Conservation (phyloP, 2,797 vertebrate species). For the Myotis pilosus region DNA sequence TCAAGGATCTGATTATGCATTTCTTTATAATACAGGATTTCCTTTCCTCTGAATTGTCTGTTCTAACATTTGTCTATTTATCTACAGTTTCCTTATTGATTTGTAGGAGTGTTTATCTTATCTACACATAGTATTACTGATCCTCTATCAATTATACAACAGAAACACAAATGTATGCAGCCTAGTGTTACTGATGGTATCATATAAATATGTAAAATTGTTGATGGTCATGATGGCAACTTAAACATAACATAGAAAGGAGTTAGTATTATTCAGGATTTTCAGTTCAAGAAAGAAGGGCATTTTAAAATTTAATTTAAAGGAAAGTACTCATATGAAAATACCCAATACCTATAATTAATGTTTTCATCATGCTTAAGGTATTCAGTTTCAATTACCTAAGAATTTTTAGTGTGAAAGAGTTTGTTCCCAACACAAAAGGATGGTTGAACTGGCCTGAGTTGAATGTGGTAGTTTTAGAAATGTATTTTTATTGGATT, state of each 20-base stretch:
- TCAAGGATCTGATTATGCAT: neutral
- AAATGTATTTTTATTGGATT: slow-evolving; percentile 13
- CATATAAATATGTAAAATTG: neutral
- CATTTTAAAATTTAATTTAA: slow-evolving; percentile 34
- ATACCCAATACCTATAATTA: slow-evolving; percentile 21
- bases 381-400: neutral
- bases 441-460: neutral
- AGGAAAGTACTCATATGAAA: neutral
- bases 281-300: neutral
- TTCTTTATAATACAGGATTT: neutral
- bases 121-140: neutral
- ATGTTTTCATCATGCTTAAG: neutral
- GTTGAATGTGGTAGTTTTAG: neutral
- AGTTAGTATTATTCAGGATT: neutral
- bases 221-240: neutral
- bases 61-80: neutral
- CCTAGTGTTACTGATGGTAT: neutral
- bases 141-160: neutral
- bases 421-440: neutral
- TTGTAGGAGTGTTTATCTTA: neutral
- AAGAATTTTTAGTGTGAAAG: neutral
- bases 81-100: neutral
- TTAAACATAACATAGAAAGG: neutral
- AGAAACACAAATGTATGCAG: neutral
- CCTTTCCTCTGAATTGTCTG: neutral